Percentiles rank a stretch among this genome's conserved stretches.
These are phyloP conservation scores for Laupala kohalensis DNA, from an alignment of 1,140 invertebrate species.

Conservation along the genomic window DNA sequence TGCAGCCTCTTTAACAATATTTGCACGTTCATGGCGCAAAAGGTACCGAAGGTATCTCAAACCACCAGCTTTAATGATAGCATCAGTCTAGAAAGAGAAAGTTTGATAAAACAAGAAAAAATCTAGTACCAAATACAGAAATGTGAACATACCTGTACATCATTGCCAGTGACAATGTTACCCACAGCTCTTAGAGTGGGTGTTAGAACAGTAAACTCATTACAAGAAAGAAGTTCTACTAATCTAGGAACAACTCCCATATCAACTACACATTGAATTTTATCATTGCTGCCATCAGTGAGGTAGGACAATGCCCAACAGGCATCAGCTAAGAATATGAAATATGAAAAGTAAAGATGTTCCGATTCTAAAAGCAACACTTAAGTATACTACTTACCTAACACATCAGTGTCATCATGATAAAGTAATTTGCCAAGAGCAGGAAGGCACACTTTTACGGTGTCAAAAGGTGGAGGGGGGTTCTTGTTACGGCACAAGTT, in stretches of 20 bases:
- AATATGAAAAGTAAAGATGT: constrained; percentile 20
- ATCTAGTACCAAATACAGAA: not conserved
- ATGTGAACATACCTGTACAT: constrained; percentile 38
- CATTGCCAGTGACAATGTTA: constrained; percentile 78
- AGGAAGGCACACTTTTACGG: constrained; percentile 67
- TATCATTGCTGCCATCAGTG: constrained; percentile 86
- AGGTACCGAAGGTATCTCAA: constrained; percentile 56
- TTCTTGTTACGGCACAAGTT: constrained; percentile 89
- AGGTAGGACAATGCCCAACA: constrained; percentile 96
- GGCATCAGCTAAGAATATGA: constrained; percentile 84
- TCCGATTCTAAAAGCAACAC: not conserved
- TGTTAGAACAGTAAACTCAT: constrained; percentile 64
- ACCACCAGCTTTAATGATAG: constrained; percentile 68
- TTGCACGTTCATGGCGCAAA: constrained; percentile 57
- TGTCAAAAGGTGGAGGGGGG: constrained; percentile 63
- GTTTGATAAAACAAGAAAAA: not conserved
- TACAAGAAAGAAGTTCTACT: constrained; percentile 56
- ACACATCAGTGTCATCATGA: constrained; percentile 57
- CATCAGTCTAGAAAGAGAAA: constrained; percentile 60
- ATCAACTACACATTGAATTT: constrained; percentile 71
- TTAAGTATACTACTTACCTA: constrained; percentile 26
- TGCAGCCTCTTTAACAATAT: constrained; percentile 73
- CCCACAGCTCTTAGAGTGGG: constrained; percentile 78
- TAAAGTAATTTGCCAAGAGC: constrained; percentile 64
- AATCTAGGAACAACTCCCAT: constrained; percentile 59